Percentiles rank a stretch among this genome's conserved stretches.
phyloP scores from a whole-genome alignment of 1,140 invertebrate species.

The Eurosta solidaginis region DNA sequence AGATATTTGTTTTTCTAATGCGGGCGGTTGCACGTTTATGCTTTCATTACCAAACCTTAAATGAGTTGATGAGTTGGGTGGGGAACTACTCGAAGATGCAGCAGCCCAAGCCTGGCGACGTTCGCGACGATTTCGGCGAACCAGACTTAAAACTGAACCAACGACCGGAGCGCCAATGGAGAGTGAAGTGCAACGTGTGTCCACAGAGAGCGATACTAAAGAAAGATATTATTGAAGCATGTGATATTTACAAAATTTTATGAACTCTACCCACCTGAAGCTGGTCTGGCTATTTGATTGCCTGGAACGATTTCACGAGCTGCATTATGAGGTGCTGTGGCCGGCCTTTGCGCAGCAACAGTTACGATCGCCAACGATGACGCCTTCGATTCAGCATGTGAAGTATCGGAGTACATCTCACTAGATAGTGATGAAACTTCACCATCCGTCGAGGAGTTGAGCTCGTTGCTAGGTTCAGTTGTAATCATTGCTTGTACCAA shows the following conservation, averaged over 20 bases:
- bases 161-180: constrained; percentile 44
- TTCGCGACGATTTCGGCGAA: constrained; percentile 45
- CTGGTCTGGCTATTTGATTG: neutral
- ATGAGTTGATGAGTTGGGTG: constrained; percentile 18
- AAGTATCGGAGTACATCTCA: constrained; percentile 20
- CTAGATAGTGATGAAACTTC: constrained; percentile 42
- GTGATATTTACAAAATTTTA: neutral
- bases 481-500: neutral
- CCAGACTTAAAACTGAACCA: constrained; percentile 48
- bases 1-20: neutral
- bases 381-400: constrained; percentile 4
- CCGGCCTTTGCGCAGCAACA: constrained; percentile 33
- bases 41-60: neutral
- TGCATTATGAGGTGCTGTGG: constrained; percentile 41
- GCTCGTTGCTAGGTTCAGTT: neutral
- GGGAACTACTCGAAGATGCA: constrained; percentile 47
- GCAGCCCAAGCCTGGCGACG: constrained; percentile 50
- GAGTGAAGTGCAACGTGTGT: neutral
- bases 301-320: neutral
- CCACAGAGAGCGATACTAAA: constrained; percentile 25
- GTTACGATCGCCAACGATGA: neutral
- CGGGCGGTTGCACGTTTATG: neutral
- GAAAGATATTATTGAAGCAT: neutral
- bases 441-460: constrained; percentile 32
- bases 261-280: neutral